These are phyloP conservation scores for Drosophila mimetica DNA, from an alignment of 2,888 invertebrate genomes.

Conservation along the genomic window DNA sequence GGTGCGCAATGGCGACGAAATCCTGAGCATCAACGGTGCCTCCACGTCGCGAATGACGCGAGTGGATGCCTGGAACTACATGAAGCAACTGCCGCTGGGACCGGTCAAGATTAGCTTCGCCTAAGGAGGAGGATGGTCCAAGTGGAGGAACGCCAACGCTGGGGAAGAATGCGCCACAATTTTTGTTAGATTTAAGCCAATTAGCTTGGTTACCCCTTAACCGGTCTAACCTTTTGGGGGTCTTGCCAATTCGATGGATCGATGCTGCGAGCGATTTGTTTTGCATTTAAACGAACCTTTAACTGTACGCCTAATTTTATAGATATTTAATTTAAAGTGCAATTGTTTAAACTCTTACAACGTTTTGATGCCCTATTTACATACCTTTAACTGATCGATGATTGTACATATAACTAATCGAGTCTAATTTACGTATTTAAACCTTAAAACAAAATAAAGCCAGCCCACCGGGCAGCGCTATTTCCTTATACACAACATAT, in stretches of 20 bases:
- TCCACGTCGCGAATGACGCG: slow-evolving; percentile 94
- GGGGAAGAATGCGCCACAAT: slow-evolving; percentile 70
- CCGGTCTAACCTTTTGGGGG: slow-evolving; percentile 41
- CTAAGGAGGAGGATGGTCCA: slow-evolving; percentile 51
- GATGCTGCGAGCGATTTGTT: slow-evolving; percentile 59
- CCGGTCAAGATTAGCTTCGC: slow-evolving; percentile 86
- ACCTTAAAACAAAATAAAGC: slow-evolving; percentile 35
- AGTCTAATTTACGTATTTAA: slow-evolving; percentile 77
- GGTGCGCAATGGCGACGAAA: slow-evolving; percentile 93
- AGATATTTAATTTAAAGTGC: slow-evolving; percentile 56
- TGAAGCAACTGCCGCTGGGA: slow-evolving; percentile 95
- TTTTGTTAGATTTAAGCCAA: slow-evolving; percentile 56
- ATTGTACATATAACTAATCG: slow-evolving; percentile 61
- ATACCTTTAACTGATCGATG: slow-evolving; percentile 26
- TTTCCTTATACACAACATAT: slow-evolving; percentile 65
- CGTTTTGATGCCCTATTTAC: slow-evolving; percentile 32
- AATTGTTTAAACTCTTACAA: slow-evolving; percentile 50
- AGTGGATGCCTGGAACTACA: slow-evolving; percentile 96
- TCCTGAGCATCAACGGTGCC: slow-evolving; percentile 92
- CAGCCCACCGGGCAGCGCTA: slow-evolving; percentile 33
- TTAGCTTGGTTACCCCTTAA: slow-evolving; percentile 34
- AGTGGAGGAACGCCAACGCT: slow-evolving; percentile 25
- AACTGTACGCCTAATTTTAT: slow-evolving; percentile 51
- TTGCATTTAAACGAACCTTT: slow-evolving; percentile 66
- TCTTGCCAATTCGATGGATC: slow-evolving; percentile 41